These are phyloP conservation scores for Catagonus wagneri DNA, from an alignment of 2,113 vertebrate species.

Conservation along the genomic window DNA sequence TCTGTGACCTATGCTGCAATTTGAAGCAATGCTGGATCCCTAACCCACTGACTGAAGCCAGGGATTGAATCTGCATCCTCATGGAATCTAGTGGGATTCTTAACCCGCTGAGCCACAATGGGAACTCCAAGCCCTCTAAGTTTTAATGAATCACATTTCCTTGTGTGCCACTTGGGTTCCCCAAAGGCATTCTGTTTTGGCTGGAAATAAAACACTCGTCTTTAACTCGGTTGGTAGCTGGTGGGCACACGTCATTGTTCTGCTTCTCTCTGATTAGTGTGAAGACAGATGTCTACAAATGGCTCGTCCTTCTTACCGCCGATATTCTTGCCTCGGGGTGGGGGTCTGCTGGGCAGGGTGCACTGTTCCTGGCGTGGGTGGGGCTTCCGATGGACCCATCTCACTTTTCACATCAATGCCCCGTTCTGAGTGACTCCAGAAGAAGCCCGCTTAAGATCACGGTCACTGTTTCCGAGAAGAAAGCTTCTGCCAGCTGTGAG, in stretches of 20 bases:
- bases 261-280: not conserved
- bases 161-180: not conserved
- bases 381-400: not conserved
- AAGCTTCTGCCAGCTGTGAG: not conserved
- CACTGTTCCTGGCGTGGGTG: not conserved
- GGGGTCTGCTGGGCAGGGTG: not conserved
- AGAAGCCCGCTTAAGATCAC: not conserved
- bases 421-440: not conserved
- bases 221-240: not conserved
- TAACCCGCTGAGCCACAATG: too few species aligned
- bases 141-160: conserved; percentile 16
- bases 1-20: too few species aligned
- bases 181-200: not conserved
- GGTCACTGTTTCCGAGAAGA: not conserved
- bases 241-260: not conserved
- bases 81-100: too few species aligned
- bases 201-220: not conserved
- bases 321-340: not conserved
- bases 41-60: too few species aligned
- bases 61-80: too few species aligned
- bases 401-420: not conserved
- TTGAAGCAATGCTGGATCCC: too few species aligned
- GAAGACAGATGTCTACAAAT: not conserved
- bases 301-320: not conserved
- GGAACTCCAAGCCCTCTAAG: not conserved